Evolutionary conservation across 2,888 invertebrate genomes (phyloP).

Genomic region (Agrenia bidenticulata): DNA sequence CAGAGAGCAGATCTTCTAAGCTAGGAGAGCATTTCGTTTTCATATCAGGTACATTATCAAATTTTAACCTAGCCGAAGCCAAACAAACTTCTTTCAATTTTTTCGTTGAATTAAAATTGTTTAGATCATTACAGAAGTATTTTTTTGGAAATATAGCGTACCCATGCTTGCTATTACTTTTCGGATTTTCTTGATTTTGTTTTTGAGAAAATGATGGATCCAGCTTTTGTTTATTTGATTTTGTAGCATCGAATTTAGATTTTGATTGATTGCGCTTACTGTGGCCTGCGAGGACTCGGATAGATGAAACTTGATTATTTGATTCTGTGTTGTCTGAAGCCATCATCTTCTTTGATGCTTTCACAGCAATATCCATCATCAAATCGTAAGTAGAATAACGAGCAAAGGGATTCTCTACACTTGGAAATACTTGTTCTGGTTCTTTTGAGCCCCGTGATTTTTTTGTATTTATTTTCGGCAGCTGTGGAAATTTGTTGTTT

Average conservation of each 20-base stretch:
- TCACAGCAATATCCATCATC: conserved; percentile 13
- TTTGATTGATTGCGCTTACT: not conserved
- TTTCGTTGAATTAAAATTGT: too few species aligned
- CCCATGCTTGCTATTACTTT: too few species aligned
- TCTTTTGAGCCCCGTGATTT: not conserved
- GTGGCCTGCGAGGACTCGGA: conserved; percentile 3
- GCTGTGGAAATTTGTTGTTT: too few species aligned
- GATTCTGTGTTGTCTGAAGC: not conserved
- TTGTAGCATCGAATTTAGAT: too few species aligned
- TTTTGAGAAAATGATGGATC: too few species aligned
- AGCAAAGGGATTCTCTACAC: not conserved
- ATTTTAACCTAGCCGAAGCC: not conserved
- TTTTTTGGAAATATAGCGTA: too few species aligned
- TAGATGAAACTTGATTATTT: conserved; percentile 1
- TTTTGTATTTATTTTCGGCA: not conserved
- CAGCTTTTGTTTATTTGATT: too few species aligned
- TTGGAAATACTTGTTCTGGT: not conserved
- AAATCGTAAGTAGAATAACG: not conserved
- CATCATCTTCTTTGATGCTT: conserved; percentile 8
- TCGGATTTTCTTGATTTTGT: too few species aligned
- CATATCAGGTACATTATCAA: not conserved
- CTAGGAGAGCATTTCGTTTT: not conserved
- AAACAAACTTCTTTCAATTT: too few species aligned
- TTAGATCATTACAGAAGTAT: too few species aligned
- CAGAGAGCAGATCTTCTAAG: conserved; percentile 4